Base-by-base conservation (phyloP, 1,140 invertebrate genomes). In the Oncopeltus fasciatus region DNA sequence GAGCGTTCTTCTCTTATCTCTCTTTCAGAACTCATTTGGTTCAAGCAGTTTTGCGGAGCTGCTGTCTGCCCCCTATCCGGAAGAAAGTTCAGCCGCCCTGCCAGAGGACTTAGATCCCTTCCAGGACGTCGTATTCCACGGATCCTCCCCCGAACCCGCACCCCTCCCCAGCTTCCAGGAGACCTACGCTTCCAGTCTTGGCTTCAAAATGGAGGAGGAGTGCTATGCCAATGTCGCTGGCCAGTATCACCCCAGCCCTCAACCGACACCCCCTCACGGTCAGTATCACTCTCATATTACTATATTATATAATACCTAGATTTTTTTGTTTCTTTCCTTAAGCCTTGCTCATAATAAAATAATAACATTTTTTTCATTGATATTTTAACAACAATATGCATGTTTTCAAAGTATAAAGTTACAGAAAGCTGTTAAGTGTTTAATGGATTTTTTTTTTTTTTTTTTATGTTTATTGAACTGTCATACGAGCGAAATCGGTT, bases 31-130 rank as follows among this genome's bases (percentile, higher is more conserved):
- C 68, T 75, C 80, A 51, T 81, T 82, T 69, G 79, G 79, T 71
- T 79, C 80, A 67, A 79, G 79, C 71, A 82, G 78, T 70, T 81
- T 83, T 68, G 78, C 80, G 64, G 81, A 83, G 67, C 73, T 83
- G 68, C 74, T 83, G 60, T 80, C 76, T 65, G 79, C 78, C 18
- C 77, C 80, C 20, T 82, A 79, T 68, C 71, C 77, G 53, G 80
- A 81, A 69, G 72, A 76, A 51, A 66, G 72, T 24, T 68, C 72
- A 33, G 73, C 73, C 56, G 74, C 72, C 57, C 66, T 77, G 38
- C 71, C 75, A 26, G 77, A 77, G 43, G 76, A 77, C 21, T 66
- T 78, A 51, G 76, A 78, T 67, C 76, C 76, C 0, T 77, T 77
- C 68, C 74, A 74, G 26, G 75, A 76, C 64, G 67, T 75, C 57